Conservation (phyloP, 2,113 vertebrate species). For the Xiphias gladius region DNA sequence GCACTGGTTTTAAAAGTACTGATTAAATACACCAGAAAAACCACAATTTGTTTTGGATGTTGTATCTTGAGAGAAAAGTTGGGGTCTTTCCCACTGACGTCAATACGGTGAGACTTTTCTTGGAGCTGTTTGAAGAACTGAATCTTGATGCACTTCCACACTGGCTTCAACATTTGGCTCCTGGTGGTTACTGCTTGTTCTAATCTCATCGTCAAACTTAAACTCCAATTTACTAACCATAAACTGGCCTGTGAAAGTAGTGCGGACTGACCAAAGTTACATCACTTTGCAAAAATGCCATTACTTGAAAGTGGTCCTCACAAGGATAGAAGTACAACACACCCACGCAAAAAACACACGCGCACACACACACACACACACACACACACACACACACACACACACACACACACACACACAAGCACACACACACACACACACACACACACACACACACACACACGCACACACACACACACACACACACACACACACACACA, state of each 20-base stretch:
- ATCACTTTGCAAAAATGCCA: conserved; percentile 32
- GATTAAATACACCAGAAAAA: conserved; percentile 34
- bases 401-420: conserved; percentile 6
- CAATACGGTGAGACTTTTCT: conserved; percentile 36
- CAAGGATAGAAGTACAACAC: not conserved
- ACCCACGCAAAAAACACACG: too few relatives aligned
- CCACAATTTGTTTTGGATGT: conserved; percentile 36
- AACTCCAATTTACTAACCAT: conserved; percentile 9
- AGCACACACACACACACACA: not conserved
- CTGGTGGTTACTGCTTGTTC: conserved; percentile 14
- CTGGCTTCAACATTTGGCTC: conserved; percentile 32
- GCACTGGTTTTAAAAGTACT: conserved; percentile 30
- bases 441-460: conserved; percentile 2
- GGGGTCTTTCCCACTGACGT: conserved; percentile 64
- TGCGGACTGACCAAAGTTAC: conserved; percentile 21
- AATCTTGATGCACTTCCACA: conserved; percentile 28
- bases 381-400: conserved; percentile 22
- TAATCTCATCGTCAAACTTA: conserved; percentile 41
- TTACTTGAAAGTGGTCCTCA: conserved; percentile 31
- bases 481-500: not conserved
- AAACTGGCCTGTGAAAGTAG: conserved; percentile 28
- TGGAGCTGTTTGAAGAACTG: conserved; percentile 30
- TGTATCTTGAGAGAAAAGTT: conserved; percentile 39
- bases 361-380: not conserved
- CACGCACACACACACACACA: conserved; percentile 15